These are phyloP conservation scores for Epizoanthus scotinus DNA, from an alignment of 92 coral and sea anemone species.

Conservation along the genomic window DNA sequence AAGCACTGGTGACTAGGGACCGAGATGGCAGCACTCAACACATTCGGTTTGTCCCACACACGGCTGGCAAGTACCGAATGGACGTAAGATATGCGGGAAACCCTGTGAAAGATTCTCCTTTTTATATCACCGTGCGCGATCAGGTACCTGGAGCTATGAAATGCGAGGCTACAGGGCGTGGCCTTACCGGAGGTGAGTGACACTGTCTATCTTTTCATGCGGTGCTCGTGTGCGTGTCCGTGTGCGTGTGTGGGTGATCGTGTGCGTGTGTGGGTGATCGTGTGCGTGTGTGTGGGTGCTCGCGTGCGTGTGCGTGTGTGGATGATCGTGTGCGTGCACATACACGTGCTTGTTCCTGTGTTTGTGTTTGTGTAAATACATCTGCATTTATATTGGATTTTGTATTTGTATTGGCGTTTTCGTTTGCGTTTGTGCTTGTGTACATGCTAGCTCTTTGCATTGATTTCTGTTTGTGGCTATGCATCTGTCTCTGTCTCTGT, in stretches of 20 bases:
- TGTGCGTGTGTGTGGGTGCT: neutral
- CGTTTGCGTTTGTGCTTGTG: too few relatives aligned
- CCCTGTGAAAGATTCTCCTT: slow-evolving; percentile 83
- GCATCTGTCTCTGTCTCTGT: too few relatives aligned
- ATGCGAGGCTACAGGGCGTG: slow-evolving; percentile 79
- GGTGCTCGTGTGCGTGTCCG: neutral
- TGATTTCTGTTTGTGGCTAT: too few relatives aligned
- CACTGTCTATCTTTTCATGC: neutral
- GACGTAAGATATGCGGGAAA: slow-evolving; percentile 71
- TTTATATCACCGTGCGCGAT: slow-evolving; percentile 52
- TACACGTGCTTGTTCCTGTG: too few relatives aligned
- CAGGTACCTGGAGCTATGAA: slow-evolving; percentile 57
- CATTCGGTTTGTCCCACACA: slow-evolving; percentile 84
- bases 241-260: neutral
- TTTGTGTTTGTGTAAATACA: too few relatives aligned
- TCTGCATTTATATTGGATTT: too few relatives aligned
- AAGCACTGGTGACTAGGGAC: slow-evolving; percentile 54
- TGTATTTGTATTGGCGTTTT: too few relatives aligned
- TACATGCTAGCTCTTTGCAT: too few relatives aligned
- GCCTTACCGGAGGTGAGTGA: slow-evolving; percentile 74
- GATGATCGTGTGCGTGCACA: neutral
- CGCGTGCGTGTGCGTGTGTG: neutral
- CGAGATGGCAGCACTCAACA: slow-evolving; percentile 56
- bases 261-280: neutral
- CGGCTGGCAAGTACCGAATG: slow-evolving; percentile 71